Base-by-base conservation (phyloP, 2,888 invertebrate species). In the Tenthredo scrophulariae region DNA sequence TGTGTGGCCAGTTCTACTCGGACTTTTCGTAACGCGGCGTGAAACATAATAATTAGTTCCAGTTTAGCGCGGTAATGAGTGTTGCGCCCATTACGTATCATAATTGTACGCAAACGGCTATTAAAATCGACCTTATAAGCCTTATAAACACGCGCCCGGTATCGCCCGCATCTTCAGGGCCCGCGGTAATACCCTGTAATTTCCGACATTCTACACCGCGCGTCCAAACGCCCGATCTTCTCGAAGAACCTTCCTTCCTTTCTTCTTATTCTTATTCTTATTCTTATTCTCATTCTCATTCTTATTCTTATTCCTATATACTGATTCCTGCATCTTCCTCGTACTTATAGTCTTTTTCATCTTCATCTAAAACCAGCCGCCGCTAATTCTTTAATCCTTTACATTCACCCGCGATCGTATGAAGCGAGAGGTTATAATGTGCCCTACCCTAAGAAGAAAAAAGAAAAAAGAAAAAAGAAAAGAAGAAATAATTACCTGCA, bases 121-220 rank as follows among this genome's bases (percentile, higher is more conserved):
- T 91, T 91, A 91, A 91, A 90, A 91, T 91, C 89, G 90, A 90
- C 89, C 89, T 90, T 89, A 90, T 90, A 90, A 91, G 89, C 88
- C 89, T 90, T 89, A 90, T 90, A 90, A 91, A 89, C 88, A 89
- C 88, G 90, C 86, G 90, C 87, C 84, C 86, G 85, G 85, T 84
- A 89, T 88, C 89, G 89, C 91, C 88, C 88, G 88, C 87, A 88
- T 88, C 89, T 87, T 88, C 2, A 15, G 62, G 67, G 65, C 86
- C 87, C 89, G 90, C 89, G 90, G 89, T 91, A 91, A 91, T 91
- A 92, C 92, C 92, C 92, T 92, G 90, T 91, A 92, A 92, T 92
- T 92, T 92, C 90, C 91, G 90, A 91, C 91, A 91, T 91, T 91
- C 90, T 91, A 90, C 87, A 90, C 91, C 72, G 72, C 72, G 72